phyloP scores from a whole-genome alignment of 2,888 invertebrate species.

The Lymantria monacha region DNA sequence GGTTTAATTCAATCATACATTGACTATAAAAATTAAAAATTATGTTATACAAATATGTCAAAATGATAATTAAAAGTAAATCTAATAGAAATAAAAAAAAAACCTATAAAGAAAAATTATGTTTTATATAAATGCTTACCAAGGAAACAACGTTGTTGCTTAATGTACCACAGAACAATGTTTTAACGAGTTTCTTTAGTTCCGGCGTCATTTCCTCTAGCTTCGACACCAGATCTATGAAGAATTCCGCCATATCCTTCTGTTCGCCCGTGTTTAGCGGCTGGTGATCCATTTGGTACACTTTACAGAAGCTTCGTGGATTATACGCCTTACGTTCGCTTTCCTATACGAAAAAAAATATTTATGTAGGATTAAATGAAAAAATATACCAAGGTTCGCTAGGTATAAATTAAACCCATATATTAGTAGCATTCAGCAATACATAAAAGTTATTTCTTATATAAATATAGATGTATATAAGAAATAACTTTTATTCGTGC shows the following conservation, averaged over 20 bases:
- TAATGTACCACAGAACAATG: constrained; percentile 94
- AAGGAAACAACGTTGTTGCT: constrained; percentile 98
- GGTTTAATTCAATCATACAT: too few species aligned
- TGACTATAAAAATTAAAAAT: too few species aligned
- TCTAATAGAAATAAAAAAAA: too few species aligned
- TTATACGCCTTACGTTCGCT: constrained; percentile 98
- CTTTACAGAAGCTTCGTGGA: constrained; percentile 96
- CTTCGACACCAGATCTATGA: constrained; percentile 97
- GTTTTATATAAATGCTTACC: constrained; percentile 76
- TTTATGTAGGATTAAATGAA: neutral
- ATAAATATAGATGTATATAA: too few species aligned
- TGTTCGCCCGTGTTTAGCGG: constrained; percentile 97
- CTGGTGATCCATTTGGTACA: constrained; percentile 98
- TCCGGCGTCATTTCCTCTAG: constrained; percentile 97
- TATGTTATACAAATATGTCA: too few species aligned
- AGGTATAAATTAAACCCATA: neutral
- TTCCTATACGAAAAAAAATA: constrained; percentile 77
- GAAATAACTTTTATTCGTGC: too few species aligned
- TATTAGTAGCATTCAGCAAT: too few species aligned
- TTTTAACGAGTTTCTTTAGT: constrained; percentile 93
- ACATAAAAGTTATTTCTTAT: too few species aligned
- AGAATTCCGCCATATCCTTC: constrained; percentile 99
- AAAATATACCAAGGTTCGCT: neutral
- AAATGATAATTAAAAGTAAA: too few species aligned
- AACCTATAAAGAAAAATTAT: too few species aligned